These are phyloP conservation scores for Labeo rohita DNA, from an alignment of 2,113 vertebrate genomes.

Conservation along the genomic window DNA sequence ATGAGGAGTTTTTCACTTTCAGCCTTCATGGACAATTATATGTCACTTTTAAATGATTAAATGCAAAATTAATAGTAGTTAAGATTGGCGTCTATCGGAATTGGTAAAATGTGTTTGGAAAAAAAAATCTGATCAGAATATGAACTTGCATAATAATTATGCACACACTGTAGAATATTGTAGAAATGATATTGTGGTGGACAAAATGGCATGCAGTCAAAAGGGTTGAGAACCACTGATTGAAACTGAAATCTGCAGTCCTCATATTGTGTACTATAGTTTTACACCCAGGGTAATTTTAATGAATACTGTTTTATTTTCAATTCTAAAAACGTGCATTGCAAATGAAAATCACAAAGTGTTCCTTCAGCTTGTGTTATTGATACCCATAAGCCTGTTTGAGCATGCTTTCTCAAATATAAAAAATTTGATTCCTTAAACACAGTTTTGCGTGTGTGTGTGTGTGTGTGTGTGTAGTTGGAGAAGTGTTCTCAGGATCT, in stretches of 20 bases:
- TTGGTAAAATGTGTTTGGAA: no score
- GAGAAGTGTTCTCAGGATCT: slow-evolving; percentile 95
- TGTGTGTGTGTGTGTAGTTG: slow-evolving; percentile 74
- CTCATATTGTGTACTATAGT: neutral
- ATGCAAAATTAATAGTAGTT: no score
- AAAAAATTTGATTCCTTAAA: neutral
- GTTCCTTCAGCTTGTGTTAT: neutral
- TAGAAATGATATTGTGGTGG: neutral
- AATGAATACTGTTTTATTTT: neutral
- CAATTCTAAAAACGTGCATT: neutral
- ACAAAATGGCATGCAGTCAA: neutral
- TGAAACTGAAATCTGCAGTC: neutral
- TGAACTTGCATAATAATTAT: no score
- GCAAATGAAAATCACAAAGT: neutral
- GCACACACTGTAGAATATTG: no score
- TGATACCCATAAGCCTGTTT: neutral
- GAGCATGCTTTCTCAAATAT: neutral
- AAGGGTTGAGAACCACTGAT: neutral
- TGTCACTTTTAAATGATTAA: no score
- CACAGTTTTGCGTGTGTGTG: neutral
- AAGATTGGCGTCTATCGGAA: no score
- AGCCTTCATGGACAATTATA: no score
- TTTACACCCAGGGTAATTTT: neutral
- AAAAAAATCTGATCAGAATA: no score
- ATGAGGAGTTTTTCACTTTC: no score